phyloP scores from a whole-genome alignment of 2,113 vertebrate species.

The Pungitius pungitius region DNA sequence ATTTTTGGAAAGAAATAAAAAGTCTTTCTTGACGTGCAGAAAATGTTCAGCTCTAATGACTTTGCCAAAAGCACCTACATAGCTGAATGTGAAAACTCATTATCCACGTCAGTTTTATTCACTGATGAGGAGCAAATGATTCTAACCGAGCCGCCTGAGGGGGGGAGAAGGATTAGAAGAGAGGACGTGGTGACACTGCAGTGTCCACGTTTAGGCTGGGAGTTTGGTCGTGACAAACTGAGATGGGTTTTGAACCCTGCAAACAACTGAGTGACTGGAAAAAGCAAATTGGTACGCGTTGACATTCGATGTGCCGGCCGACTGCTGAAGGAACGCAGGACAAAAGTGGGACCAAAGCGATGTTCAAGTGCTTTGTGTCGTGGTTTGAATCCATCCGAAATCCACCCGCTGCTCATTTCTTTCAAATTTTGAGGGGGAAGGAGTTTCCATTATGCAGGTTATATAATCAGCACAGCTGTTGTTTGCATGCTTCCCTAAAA shows the following conservation, averaged over 20 bases:
- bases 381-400: no score
- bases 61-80: slow-evolving; percentile 59
- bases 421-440: not conserved
- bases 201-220: no score
- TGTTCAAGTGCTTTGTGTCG: no score
- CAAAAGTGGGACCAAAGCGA: no score
- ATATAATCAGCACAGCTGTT: not conserved
- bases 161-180: slow-evolving; percentile 3
- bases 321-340: no score
- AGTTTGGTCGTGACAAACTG: no score
- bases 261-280: slow-evolving; percentile 10
- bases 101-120: slow-evolving; percentile 67
- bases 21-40: no score
- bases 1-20: no score
- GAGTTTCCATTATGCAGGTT: not conserved
- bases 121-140: slow-evolving; percentile 58
- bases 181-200: slow-evolving; percentile 26
- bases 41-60: slow-evolving; percentile 48
- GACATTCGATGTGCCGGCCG: no score
- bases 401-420: not conserved
- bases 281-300: slow-evolving; percentile 9
- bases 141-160: slow-evolving; percentile 45
- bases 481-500: not conserved
- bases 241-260: slow-evolving; percentile 23
- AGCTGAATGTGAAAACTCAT: slow-evolving; percentile 69